Evolutionary conservation across 1,140 invertebrate genomes (phyloP).

Genomic region (Diuraphis noxia): DNA sequence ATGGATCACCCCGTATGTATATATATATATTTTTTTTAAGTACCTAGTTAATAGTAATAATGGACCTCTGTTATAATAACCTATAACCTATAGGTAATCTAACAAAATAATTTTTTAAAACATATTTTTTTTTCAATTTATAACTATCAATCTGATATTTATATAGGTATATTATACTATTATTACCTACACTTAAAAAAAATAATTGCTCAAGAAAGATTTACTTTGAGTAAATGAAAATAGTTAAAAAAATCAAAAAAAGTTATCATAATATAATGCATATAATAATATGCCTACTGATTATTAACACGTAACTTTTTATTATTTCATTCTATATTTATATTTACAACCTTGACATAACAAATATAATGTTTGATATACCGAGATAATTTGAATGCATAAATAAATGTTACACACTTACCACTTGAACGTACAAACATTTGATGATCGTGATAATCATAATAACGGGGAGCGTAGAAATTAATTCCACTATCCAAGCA

Average conservation of each 20-base stretch:
- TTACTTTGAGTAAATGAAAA: background rate
- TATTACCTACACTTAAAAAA: background rate
- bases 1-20: background rate
- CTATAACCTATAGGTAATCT: background rate
- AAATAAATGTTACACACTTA: conserved; percentile 11
- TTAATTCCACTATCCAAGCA: conserved; percentile 30
- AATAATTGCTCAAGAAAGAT: background rate
- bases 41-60: too few relatives aligned
- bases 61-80: too few relatives aligned
- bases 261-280: background rate
- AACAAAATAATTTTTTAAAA: background rate
- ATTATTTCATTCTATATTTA: background rate
- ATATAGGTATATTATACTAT: too few relatives aligned
- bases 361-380: background rate
- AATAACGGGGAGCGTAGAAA: background rate
- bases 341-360: background rate
- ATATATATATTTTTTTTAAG: background rate
- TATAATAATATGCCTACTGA: background rate
- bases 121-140: background rate
- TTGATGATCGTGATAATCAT: background rate
- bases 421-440: conserved; percentile 19
- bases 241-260: background rate
- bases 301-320: background rate
- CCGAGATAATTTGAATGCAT: background rate
- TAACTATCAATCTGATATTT: too few relatives aligned